A percentile compares a stretch with the other conserved stretches of the same genome.
These are phyloP conservation scores for Scortum barcoo DNA, from an alignment of 2,113 vertebrate species.

Conservation along the genomic window DNA sequence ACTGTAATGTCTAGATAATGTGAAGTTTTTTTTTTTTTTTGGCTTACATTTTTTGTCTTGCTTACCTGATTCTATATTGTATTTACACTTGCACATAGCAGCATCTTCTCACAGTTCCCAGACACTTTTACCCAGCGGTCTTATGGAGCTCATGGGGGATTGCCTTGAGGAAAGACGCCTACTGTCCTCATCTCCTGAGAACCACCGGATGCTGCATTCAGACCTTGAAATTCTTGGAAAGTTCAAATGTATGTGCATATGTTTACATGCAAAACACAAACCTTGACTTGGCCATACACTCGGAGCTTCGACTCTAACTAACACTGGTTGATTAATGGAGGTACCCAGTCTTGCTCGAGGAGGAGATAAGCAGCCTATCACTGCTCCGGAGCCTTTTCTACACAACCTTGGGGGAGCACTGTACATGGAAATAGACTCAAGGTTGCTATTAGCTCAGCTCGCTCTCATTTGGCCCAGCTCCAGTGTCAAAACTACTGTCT, in stretches of 20 bases:
- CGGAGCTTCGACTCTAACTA: conserved; percentile 64
- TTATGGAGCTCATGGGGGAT: conserved; percentile 1
- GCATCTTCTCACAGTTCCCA: background rate
- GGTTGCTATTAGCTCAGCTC: conserved; percentile 73
- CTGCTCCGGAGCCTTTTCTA: conserved; percentile 55
- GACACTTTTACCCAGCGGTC: background rate
- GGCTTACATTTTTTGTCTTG: background rate
- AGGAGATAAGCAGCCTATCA: conserved; percentile 78
- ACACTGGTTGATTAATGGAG: conserved; percentile 80
- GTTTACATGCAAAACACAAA: conserved; percentile 76
- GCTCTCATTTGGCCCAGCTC: conserved; percentile 68
- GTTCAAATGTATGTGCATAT: conserved; percentile 76
- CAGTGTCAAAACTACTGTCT: conserved; percentile 65
- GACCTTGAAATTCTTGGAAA: conserved; percentile 64
- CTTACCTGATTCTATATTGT: background rate
- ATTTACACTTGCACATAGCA: background rate
- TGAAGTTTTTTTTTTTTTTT: background rate
- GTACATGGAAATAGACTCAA: conserved; percentile 75
- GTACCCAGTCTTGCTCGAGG: conserved; percentile 66
- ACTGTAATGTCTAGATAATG: conserved; percentile 11
- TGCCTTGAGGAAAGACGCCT: background rate
- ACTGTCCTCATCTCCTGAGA: conserved; percentile 24
- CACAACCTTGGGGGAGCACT: conserved; percentile 79
- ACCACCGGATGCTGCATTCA: conserved; percentile 24
- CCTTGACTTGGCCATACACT: conserved; percentile 59